These are phyloP conservation scores for Druceiella hillmani DNA, from an alignment of 2,888 invertebrate genomes.

Conservation along the genomic window DNA sequence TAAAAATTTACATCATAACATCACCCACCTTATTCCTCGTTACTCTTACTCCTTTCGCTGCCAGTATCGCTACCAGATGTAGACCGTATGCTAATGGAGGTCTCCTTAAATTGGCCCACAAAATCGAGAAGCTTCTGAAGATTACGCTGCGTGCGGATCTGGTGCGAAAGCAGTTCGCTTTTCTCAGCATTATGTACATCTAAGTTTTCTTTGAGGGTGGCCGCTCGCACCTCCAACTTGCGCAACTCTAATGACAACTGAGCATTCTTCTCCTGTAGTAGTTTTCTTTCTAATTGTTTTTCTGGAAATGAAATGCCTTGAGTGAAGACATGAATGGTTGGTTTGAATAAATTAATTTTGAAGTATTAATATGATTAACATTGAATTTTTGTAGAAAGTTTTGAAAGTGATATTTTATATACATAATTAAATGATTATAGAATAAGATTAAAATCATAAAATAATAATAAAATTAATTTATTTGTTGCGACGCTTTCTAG, in stretches of 20 bases:
- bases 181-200: conserved; percentile 47
- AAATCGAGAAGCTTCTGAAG: conserved; percentile 48
- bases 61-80: conserved; percentile 41
- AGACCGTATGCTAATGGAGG: conserved; percentile 34
- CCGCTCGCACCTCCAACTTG: conserved; percentile 42
- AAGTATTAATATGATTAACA: no score
- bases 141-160: conserved; percentile 46
- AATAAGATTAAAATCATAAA: no score
- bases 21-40: conserved; percentile 38
- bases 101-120: conserved; percentile 38
- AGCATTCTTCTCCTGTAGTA: conserved; percentile 43
- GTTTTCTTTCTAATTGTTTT: conserved; percentile 41
- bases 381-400: no score
- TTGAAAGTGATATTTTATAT: no score
- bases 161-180: conserved; percentile 41
- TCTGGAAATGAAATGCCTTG: no score
- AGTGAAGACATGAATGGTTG: no score
- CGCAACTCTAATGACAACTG: conserved; percentile 43
- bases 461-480: no score
- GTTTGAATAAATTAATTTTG: no score
- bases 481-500: no score
- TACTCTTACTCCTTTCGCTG: conserved; percentile 43
- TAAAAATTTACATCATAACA: conserved; percentile 1
- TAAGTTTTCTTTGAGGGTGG: conserved; percentile 40
- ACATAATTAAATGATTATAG: no score